These are phyloP conservation scores for Boulengeromyrus knoepffleri DNA, from an alignment of 2,113 vertebrate genomes.

Conservation along the genomic window DNA sequence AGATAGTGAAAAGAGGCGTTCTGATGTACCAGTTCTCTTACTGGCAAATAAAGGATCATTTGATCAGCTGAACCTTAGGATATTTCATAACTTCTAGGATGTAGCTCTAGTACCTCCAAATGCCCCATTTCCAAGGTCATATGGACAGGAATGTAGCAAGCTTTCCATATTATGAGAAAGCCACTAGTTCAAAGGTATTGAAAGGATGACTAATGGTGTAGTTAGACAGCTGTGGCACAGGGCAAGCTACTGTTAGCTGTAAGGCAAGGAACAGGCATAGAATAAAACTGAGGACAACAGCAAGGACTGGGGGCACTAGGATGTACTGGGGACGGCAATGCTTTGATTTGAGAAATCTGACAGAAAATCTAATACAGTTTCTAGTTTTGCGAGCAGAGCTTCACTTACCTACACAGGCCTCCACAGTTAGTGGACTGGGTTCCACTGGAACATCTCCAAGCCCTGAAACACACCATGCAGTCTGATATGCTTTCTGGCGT, in stretches of 20 bases:
- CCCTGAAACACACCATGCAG: background rate
- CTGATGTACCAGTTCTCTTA: background rate
- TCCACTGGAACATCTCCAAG: background rate
- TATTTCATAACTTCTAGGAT: background rate
- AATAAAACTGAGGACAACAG: background rate
- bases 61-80: background rate
- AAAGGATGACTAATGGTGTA: background rate
- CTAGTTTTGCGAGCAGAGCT: background rate
- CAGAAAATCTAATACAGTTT: background rate
- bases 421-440: background rate
- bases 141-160: background rate
- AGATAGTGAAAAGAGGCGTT: background rate
- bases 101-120: background rate
- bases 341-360: background rate
- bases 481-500: background rate
- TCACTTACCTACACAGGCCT: background rate
- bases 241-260: background rate
- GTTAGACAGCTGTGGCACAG: background rate
- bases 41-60: background rate
- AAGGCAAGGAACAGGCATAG: background rate
- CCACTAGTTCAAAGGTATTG: background rate
- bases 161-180: background rate
- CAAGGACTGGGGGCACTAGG: background rate
- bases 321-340: background rate
- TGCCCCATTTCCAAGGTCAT: background rate